Base-by-base conservation (phyloP, 2,113 vertebrate species). In the Hemibagrus wyckioides region DNA sequence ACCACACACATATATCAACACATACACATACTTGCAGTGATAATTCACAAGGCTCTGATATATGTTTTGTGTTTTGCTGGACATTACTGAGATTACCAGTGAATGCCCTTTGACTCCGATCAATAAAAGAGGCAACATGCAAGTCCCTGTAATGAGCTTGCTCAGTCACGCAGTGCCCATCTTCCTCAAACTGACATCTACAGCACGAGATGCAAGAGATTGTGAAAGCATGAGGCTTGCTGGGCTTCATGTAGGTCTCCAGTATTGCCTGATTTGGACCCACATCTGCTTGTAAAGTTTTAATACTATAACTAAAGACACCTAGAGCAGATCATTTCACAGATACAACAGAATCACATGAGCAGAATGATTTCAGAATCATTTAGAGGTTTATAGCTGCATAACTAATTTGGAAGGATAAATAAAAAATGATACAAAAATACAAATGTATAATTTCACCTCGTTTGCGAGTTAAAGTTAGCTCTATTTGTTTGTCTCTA, bases 31-130 rank as follows among this genome's bases (percentile, higher is more conserved):
- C 30, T 23, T 63, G 15, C n/a, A 65, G 7, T 8, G 36, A 87
- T 41, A 52, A 39, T 69, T 88, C 87, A 90, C 85, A 77, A 50
- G 36, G 85, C 52, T 84, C 85, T 87, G 85, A 67, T 41, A 44
- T 79, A 76, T 54, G 23, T 6, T n/a, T 85, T 65, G 82, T 57
- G 75, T 28, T 5, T 79, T 84, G 2, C 21, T 83, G 17, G 39
- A 48, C 33, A 56, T 59, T 88, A 19, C 71, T 44, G 61, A 50
- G 14, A 48, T 85, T 48, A 48, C 30, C 28, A 75, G 30, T 36
- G 15, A 48, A 81, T 36, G 6, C 17, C n/a, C 86, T 50, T 76
- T 71, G 57, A 80, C 86, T 73, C 19, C 4, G n/a, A 30, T 88
- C 84, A 75, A 44, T 69, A 48, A 59, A 9, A 39, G 61, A 28